Evolutionary conservation across 2,113 vertebrate species (phyloP), one percentile per base, ranked within the genome.

Genomic region (Macrotis lagotis): DNA sequence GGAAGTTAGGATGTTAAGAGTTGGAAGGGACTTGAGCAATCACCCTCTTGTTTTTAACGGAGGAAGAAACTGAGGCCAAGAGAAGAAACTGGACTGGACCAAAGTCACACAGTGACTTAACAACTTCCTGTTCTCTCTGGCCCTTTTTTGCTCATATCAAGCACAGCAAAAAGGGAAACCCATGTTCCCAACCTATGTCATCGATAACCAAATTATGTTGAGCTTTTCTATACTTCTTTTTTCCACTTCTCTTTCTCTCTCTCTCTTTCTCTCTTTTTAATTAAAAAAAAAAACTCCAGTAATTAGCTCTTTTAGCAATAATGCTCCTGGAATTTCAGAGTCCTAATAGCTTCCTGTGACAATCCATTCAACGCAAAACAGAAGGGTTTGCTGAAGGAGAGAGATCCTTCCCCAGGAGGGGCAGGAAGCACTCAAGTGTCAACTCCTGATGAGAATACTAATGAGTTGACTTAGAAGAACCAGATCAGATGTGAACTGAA

Each of bases 301-400:
- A 83, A 83, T 83, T 24, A 94, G 93, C 95, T 83, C 97, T 96
- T 98, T 98, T 98, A 99, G 98, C 98, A 98, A 97, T 98, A 98
- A 98, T 96, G 97, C 97, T 97, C 98, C 97, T 98, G 98, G 96
- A 99, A 98, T 98, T 98, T 97, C 16, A n/a, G 97, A 97, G 96
- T 98, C 98, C 96, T 98, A 98, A 99, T 97, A 98, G 98, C 98
- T 99, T 98, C 98, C 98, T 98, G 98, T 97, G 98, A 98, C 97
- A 98, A 98, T 98, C 96, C 93, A 98, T 95, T 95, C 97, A 97
- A 98, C 97, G 98, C 95, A 96, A 97, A 98, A 97, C 98, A 98
- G 97, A 98, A 98, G 95, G 98, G 96, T 95, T 98, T 97, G 96
- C 96, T 97, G 97, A 96, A 98, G 97, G 96, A 98, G 96, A 98